Percentiles rank a stretch among this genome's conserved stretches.
Evolutionary conservation across 2,797 vertebrate genomes (phyloP).

Genomic region (Yasuhikotakia modesta): DNA sequence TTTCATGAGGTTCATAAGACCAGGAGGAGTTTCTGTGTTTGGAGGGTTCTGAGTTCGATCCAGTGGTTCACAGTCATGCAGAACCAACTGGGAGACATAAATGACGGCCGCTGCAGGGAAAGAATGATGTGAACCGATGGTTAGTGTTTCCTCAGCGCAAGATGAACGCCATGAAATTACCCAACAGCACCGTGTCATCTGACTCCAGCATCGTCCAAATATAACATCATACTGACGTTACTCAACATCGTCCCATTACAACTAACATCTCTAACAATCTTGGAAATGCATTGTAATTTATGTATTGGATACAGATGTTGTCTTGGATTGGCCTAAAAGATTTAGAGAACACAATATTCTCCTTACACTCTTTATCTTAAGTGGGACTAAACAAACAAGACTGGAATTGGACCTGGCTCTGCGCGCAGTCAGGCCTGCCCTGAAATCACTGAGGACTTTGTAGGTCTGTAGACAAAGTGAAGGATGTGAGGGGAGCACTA

Average conservation of each 20-base stretch:
- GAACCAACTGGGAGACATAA: neutral
- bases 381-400: slow-evolving; percentile 34
- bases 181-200: neutral
- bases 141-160: neutral
- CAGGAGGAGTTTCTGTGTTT: slow-evolving; percentile 3
- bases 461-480: slow-evolving; percentile 32
- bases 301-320: neutral
- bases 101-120: neutral
- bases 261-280: neutral
- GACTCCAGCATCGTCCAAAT: slow-evolving; percentile 7
- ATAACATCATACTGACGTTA: slow-evolving; percentile 16
- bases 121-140: slow-evolving; percentile 11
- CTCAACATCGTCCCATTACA: slow-evolving; percentile 1
- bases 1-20: neutral
- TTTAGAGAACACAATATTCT: slow-evolving; percentile 5
- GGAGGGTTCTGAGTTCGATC: neutral
- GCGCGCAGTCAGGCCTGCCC: neutral
- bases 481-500: slow-evolving; percentile 47
- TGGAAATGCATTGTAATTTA: neutral
- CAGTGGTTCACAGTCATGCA: neutral
- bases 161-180: slow-evolving; percentile 9
- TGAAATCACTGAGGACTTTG: slow-evolving; percentile 18
- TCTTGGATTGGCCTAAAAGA: neutral
- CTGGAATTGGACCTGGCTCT: neutral
- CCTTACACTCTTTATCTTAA: slow-evolving; percentile 23